phyloP scores from a whole-genome alignment of 2,888 invertebrate species.

The Prostheceraeus crozeri region DNA sequence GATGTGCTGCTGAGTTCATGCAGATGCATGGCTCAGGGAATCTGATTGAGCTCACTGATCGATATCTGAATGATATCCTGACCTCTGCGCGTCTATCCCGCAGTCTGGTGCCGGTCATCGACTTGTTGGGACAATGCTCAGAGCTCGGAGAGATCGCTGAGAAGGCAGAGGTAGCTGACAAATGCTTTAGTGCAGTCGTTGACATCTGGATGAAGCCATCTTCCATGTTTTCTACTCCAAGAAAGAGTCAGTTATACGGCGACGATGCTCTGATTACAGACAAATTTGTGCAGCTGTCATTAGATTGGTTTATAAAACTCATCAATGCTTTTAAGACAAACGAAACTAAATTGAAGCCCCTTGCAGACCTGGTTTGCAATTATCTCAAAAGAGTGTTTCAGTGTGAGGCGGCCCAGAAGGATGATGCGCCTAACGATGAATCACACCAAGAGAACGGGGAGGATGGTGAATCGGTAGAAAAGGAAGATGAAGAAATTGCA shows the following conservation, averaged over 20 bases:
- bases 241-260: neutral
- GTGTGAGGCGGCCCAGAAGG: too few species aligned
- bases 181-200: constrained; percentile 29
- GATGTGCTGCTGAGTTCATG: constrained; percentile 34
- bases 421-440: neutral
- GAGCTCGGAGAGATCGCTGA: constrained; percentile 2
- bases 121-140: constrained; percentile 26
- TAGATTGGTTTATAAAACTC: constrained; percentile 32
- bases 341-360: constrained; percentile 21
- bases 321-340: constrained; percentile 27
- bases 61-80: constrained; percentile 29
- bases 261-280: constrained; percentile 28
- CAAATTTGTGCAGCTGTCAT: constrained; percentile 8
- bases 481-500: neutral
- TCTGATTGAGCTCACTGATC: constrained; percentile 28
- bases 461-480: neutral
- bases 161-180: constrained; percentile 15
- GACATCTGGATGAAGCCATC: constrained; percentile 35
- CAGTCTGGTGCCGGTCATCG: constrained; percentile 29
- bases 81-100: constrained; percentile 32
- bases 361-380: constrained; percentile 27
- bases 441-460: constrained; percentile 8
- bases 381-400: constrained; percentile 25
- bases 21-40: constrained; percentile 31
- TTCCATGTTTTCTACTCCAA: neutral